Percentiles rank a stretch among this genome's conserved stretches.
These are phyloP conservation scores for Phortica magna DNA, from an alignment of 2,888 invertebrate genomes.

Conservation along the genomic window DNA sequence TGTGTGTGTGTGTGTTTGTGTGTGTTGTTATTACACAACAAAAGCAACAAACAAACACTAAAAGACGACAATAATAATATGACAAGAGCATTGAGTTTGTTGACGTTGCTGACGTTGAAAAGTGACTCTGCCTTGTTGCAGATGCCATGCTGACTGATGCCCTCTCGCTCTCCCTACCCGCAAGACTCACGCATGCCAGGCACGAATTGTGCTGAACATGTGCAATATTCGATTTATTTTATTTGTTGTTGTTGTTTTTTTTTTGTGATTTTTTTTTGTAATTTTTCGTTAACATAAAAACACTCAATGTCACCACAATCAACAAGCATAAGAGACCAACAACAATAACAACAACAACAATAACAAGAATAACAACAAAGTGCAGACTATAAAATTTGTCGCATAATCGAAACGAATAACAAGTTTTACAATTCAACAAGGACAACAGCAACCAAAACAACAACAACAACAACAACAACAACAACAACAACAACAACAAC, in stretches of 20 bases:
- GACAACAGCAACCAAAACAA: not conserved
- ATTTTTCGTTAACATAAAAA: not conserved
- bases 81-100: not conserved
- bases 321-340: not conserved
- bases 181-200: not conserved
- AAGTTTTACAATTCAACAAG: not conserved
- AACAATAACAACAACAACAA: not conserved
- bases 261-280: not conserved
- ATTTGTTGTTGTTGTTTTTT: not conserved
- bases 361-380: not conserved
- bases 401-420: not conserved
- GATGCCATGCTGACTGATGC: not conserved
- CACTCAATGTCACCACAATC: not conserved
- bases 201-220: constrained; percentile 8
- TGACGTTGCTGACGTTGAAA: not conserved
- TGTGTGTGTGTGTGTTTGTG: no score
- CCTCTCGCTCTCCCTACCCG: not conserved
- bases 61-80: no score
- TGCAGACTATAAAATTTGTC: constrained; percentile 25
- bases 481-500: no score
- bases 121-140: not conserved
- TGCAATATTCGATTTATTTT: constrained; percentile 18
- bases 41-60: no score
- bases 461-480: not conserved
- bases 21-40: no score